Evolutionary conservation across 2,797 vertebrate species (phyloP), one percentile per base, ranked within the genome.

Genomic region (Coreius guichenoti): DNA sequence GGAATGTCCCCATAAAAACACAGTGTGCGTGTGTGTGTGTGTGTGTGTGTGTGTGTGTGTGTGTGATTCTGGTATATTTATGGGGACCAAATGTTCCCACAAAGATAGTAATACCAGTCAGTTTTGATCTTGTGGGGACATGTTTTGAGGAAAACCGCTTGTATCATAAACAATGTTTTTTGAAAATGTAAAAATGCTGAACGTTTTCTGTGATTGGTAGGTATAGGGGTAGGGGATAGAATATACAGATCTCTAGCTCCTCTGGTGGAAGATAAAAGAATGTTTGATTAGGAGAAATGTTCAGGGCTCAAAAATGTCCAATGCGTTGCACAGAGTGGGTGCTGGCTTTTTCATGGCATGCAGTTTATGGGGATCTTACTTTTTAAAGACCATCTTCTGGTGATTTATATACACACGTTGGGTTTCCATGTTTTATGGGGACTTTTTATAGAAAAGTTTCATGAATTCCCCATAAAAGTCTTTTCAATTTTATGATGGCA

Each of bases 221-320:
- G 58, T 11, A 13, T 61, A 61, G 11, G 23, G 11, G 11, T 5
- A 26, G 26, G 5, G 26, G 56, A 58, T 63, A 63, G 2, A 29
- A 7, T 29, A 29, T 63, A 29, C 29, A 85, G 29, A 63, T 51
- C 43, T 85, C 16, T 80, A 36, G 68, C 54, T 51, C 54, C 49
- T 61, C 65, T 84, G 49, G 26, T 78, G 74, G 49, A 78, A 84
- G 54, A 80, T 39, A 80, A 80, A 79, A 58, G 0, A 72, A 63
- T 26, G 36, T 72, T 56, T 81, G 11, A 81, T 81, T 81, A 58
- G 36, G 47, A 58, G 9, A 70, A 72, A 61, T 21, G 26, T 69
- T 81, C 54, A 69, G 8, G 45, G 14, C 21, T 74, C 11, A 77
- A n/a, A 80, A 76, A 84, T 43, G 6, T n/a, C 47, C 39, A 43